Conservation (phyloP, 2,797 vertebrate species). For the Tinamus major region DNA sequence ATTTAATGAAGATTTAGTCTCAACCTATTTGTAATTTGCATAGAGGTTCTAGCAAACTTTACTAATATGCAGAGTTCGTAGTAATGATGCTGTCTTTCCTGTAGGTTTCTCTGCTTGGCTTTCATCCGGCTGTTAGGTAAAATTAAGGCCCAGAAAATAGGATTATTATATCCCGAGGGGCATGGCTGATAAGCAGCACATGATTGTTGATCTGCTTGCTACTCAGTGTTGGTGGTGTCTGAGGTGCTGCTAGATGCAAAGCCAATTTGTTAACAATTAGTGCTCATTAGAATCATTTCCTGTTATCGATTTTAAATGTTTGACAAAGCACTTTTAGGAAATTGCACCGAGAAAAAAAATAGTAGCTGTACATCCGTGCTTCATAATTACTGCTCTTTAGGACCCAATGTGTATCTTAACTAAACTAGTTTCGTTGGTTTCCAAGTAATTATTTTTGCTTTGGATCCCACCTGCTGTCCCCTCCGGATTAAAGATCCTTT, state of each 20-base stretch:
- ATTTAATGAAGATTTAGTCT: slow-evolving; percentile 48
- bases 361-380: slow-evolving; percentile 36
- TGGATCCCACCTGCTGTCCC: slow-evolving; percentile 66
- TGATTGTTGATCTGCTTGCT: slow-evolving; percentile 84
- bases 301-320: slow-evolving; percentile 71
- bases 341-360: neutral
- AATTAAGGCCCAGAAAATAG: slow-evolving; percentile 90
- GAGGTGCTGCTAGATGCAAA: slow-evolving; percentile 81
- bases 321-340: slow-evolving; percentile 73
- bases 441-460: slow-evolving; percentile 76
- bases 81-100: slow-evolving; percentile 64
- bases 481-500: slow-evolving; percentile 66
- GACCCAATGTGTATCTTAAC: slow-evolving; percentile 62
- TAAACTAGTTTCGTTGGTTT: slow-evolving; percentile 65
- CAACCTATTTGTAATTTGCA: slow-evolving; percentile 40
- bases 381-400: slow-evolving; percentile 70
- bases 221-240: slow-evolving; percentile 65
- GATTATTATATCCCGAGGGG: slow-evolving; percentile 86
- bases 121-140: slow-evolving; percentile 81
- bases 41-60: slow-evolving; percentile 58
- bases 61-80: slow-evolving; percentile 37
- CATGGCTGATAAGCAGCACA: slow-evolving; percentile 84
- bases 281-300: slow-evolving; percentile 87
- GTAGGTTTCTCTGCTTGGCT: slow-evolving; percentile 79
- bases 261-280: slow-evolving; percentile 93